A percentile compares a stretch with the other conserved stretches of the same genome.
Conservation (phyloP, 2,888 invertebrate species). For the Epinotia demarniana region DNA sequence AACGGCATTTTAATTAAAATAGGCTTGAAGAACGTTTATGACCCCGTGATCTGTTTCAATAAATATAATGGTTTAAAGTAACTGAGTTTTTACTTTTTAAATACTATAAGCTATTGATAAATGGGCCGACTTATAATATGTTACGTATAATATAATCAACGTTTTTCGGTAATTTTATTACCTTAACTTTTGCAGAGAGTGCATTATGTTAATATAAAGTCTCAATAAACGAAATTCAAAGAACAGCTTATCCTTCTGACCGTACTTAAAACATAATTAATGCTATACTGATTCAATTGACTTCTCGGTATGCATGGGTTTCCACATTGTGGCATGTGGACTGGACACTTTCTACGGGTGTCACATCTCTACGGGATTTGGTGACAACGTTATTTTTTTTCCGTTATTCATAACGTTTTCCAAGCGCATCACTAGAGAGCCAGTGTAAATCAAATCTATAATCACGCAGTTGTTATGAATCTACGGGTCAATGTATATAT, state of each 20-base stretch:
- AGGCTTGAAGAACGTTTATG: no score
- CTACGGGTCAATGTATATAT: conserved; percentile 1
- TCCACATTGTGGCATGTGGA: conserved; percentile 67
- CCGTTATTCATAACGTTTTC: neutral
- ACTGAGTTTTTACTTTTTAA: no score
- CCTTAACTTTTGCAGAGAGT: no score
- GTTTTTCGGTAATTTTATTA: no score
- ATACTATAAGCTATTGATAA: no score
- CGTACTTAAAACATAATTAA: conserved; percentile 62
- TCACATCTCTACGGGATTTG: conserved; percentile 65
- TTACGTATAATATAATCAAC: no score
- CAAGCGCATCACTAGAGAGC: neutral
- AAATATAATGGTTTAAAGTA: no score
- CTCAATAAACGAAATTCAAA: neutral
- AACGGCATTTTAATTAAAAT: no score
- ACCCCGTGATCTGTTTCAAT: no score
- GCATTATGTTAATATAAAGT: neutral
- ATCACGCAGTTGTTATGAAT: neutral
- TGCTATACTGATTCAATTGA: conserved; percentile 77
- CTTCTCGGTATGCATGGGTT: conserved; percentile 75
- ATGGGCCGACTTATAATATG: no score
- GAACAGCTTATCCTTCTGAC: conserved; percentile 39
- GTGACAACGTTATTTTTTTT: conserved; percentile 36
- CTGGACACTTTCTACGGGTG: conserved; percentile 61
- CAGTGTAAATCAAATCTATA: neutral